Base-by-base conservation (phyloP, 2,113 vertebrate genomes). In the Podarcis cretensis region DNA sequence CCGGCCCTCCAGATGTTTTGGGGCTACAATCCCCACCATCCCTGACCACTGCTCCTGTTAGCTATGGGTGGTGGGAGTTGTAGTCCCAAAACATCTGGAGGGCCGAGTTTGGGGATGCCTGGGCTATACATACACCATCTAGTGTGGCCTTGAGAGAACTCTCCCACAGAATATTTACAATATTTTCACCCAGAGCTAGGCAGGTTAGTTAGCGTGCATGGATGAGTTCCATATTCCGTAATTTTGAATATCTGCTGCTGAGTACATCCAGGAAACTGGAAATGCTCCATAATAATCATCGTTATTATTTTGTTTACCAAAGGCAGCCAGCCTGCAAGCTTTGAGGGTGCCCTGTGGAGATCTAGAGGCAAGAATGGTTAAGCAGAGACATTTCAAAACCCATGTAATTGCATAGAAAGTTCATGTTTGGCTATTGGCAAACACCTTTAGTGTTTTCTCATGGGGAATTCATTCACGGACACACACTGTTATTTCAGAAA, bases 271-370 rank as follows among this genome's bases (percentile, higher is more conserved):
- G 32, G 35, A 80, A 89, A 25, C 10, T 88, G 83, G 83, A 93
- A 90, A 90, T 89, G 0, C 65, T 63, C 57, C 1, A 1, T 63
- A 82, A 94, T 90, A 86, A 63, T 25, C 59, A 74, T 88, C 35
- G 48, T 91, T 74, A 91, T 87, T 81, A 59, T 74, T 92, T 86
- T 91, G 73, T 81, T 94, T 89, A 63, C 82, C 59, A 79, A 85
- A 92, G 71, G n/a, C 83, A 92, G 86, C 23, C 84, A 92, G 0
- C 65, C 83, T 87, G 71, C n/a, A 89, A 81, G 78, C 48, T 88
- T 27, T 76, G 13, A 18, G 59, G 6, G 57, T 48, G 76, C 83
- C 57, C 89, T 93, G 75, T 7, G 0, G 84, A 91, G 30, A 81
- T 66, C 66, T 27, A 0, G 13, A 78, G 84, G 86, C 0, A 1